Percentiles rank a stretch among this genome's conserved stretches.
These are phyloP conservation scores for Amniataba percoides DNA, from an alignment of 2,797 vertebrate species.

Conservation along the genomic window DNA sequence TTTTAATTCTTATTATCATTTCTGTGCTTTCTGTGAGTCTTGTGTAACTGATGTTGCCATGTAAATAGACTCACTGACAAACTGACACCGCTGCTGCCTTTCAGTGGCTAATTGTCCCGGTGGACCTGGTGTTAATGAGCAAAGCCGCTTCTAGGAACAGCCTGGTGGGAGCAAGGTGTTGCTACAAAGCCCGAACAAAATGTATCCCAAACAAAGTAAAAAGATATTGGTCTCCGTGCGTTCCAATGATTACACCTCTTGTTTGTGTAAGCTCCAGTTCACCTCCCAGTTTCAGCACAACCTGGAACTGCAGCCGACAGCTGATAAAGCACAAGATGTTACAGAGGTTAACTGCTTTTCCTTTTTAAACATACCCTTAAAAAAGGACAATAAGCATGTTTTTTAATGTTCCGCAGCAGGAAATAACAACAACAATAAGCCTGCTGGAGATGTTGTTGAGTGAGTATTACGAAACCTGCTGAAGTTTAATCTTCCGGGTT, in stretches of 20 bases:
- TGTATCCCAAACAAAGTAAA: conserved; percentile 10
- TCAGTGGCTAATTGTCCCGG: conserved; percentile 29
- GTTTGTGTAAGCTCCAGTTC: conserved; percentile 6
- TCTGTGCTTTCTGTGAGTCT: not conserved
- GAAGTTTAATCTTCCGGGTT: not conserved
- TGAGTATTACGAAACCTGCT: not conserved
- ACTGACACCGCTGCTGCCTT: conserved; percentile 1
- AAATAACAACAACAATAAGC: not conserved
- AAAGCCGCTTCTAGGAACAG: conserved; percentile 22
- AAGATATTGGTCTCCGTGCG: conserved; percentile 7
- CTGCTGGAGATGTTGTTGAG: not conserved
- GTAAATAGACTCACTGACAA: not conserved
- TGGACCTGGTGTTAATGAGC: conserved; percentile 40
- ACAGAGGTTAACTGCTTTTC: not conserved
- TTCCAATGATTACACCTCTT: conserved; percentile 7
- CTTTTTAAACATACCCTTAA: not conserved
- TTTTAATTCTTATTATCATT: not conserved
- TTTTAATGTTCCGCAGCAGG: not conserved
- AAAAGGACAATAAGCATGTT: not conserved
- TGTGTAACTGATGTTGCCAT: not conserved
- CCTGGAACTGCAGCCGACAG: not conserved
- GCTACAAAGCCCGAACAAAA: conserved; percentile 9
- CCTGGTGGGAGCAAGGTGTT: not conserved
- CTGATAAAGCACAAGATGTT: not conserved
- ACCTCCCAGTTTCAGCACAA: conserved; percentile 2